Conservation (phyloP, 2,888 invertebrate species). For the Dryomyza anilis region DNA sequence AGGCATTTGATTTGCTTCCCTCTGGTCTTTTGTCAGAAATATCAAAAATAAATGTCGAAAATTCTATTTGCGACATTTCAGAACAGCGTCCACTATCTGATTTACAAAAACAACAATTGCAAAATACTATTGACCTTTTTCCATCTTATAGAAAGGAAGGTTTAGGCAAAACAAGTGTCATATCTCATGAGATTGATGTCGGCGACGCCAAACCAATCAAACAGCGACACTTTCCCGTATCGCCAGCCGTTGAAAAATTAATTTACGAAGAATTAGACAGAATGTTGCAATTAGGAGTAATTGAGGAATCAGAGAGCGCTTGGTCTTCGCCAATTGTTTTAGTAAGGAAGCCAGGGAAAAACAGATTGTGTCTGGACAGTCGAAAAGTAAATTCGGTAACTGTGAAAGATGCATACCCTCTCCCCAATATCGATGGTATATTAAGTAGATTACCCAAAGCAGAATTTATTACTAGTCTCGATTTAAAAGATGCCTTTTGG, state of each 20-base stretch:
- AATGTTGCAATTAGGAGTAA: constrained; percentile 32
- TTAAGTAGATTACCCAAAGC: constrained; percentile 4
- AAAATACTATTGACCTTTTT: background rate
- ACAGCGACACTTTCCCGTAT: constrained; percentile 21
- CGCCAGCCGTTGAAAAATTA: constrained; percentile 18
- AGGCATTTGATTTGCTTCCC: background rate
- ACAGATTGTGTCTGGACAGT: constrained; percentile 19
- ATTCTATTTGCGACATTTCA: no score
- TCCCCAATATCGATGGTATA: constrained; percentile 18
- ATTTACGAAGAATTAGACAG: constrained; percentile 24
- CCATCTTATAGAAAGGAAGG: constrained; percentile 22
- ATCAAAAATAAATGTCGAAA: background rate
- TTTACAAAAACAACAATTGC: background rate
- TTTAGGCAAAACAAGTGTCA: constrained; percentile 6
- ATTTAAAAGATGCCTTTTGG: background rate
- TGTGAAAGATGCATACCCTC: constrained; percentile 6
- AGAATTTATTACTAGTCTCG: constrained; percentile 5
- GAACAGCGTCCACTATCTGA: no score
- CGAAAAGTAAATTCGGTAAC: constrained; percentile 20
- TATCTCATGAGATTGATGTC: constrained; percentile 14
- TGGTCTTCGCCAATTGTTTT: constrained; percentile 24
- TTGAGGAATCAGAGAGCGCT: constrained; percentile 38
- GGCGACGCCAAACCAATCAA: constrained; percentile 15
- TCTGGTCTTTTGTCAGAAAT: background rate
- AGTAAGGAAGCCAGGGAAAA: constrained; percentile 9